phyloP scores from a whole-genome alignment of 2,888 invertebrate species.

The Yponomeuta evonymella region DNA sequence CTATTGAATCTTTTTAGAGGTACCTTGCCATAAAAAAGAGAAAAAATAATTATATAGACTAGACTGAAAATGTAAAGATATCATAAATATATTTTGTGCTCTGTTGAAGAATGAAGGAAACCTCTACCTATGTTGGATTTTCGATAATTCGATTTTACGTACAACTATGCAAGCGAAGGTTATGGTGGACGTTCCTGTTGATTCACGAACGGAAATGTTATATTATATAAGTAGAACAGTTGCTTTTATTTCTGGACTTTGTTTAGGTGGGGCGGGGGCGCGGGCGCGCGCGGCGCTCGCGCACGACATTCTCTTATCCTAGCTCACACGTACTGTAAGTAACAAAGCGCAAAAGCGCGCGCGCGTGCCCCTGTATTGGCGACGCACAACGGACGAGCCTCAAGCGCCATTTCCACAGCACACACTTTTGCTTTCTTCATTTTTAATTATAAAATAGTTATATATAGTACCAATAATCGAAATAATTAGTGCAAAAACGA shows the following conservation, averaged over 20 bases:
- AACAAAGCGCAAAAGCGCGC: slow-evolving; percentile 21
- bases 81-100: slow-evolving; percentile 70
- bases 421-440: slow-evolving; percentile 64
- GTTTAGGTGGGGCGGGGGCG: slow-evolving; percentile 36
- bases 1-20: slow-evolving; percentile 75
- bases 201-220: slow-evolving; percentile 53
- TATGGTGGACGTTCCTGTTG: slow-evolving; percentile 54
- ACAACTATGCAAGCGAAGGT: slow-evolving; percentile 45
- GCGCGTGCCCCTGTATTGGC: slow-evolving; percentile 26
- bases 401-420: slow-evolving; percentile 62
- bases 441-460: slow-evolving; percentile 67
- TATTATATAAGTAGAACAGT: slow-evolving; percentile 33
- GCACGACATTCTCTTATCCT: slow-evolving; percentile 1
- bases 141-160: slow-evolving; percentile 46
- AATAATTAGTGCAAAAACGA: slow-evolving; percentile 56
- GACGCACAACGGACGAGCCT: slow-evolving; percentile 58
- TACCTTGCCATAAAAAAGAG: slow-evolving; percentile 71
- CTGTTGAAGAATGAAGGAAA: slow-evolving; percentile 59
- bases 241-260: slow-evolving; percentile 56
- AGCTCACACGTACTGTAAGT: slow-evolving; percentile 14
- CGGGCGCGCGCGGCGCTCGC: slow-evolving; percentile 21
- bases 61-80: slow-evolving; percentile 75
- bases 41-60: slow-evolving; percentile 72
- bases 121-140: slow-evolving; percentile 60
- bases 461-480: slow-evolving; percentile 62